A percentile compares a stretch with the other conserved stretches of the same genome.
Evolutionary conservation across 1,140 invertebrate genomes (phyloP).

Genomic region (Akabosia matsudoensis): DNA sequence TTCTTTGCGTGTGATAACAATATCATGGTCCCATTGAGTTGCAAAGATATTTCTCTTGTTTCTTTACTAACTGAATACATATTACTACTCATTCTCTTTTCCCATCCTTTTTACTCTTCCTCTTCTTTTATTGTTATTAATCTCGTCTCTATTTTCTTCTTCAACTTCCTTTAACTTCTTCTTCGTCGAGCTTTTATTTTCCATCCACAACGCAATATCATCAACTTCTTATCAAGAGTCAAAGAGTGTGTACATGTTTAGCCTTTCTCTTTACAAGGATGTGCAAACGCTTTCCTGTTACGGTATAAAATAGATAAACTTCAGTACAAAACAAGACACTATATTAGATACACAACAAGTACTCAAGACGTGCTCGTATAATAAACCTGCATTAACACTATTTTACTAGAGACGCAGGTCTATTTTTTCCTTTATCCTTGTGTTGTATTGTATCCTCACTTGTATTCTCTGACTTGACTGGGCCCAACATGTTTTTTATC

Average conservation of each 20-base stretch:
- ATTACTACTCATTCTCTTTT: background rate
- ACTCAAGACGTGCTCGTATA: background rate
- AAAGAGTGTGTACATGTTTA: background rate
- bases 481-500: background rate
- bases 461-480: background rate
- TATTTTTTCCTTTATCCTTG: background rate
- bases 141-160: background rate
- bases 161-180: background rate
- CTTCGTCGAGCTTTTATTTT: background rate
- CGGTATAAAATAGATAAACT: background rate
- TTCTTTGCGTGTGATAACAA: constrained; percentile 42
- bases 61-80: constrained; percentile 16
- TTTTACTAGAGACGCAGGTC: background rate
- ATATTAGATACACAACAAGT: background rate
- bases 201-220: background rate
- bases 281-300: background rate
- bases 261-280: background rate
- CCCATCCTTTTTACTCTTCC: background rate
- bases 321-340: background rate
- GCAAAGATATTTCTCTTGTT: constrained; percentile 17
- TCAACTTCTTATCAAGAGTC: background rate
- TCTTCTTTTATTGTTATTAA: too few species aligned
- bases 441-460: background rate
- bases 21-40: constrained; percentile 32
- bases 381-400: too few species aligned